phyloP scores from a whole-genome alignment of 1,140 invertebrate species.

The Chrysoperla carnea region DNA sequence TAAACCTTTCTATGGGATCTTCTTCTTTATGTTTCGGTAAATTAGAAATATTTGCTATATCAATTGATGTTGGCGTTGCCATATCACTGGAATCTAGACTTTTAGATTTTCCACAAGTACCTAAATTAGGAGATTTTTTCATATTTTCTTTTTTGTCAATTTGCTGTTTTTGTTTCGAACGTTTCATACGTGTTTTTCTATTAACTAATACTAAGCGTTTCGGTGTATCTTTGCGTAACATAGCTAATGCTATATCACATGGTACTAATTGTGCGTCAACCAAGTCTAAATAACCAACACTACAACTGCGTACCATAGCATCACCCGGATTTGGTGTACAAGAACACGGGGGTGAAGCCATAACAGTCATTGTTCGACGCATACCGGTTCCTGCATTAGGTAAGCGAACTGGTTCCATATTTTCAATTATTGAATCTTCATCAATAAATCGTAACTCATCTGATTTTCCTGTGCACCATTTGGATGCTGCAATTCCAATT shows the following conservation, averaged over 20 bases:
- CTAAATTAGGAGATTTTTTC: slow-evolving; percentile 34
- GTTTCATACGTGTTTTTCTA: slow-evolving; percentile 33
- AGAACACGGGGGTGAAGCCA: slow-evolving; percentile 43
- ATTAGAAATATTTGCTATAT: slow-evolving; percentile 4
- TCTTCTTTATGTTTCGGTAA: slow-evolving; percentile 17
- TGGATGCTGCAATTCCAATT: slow-evolving; percentile 8
- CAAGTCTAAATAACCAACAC: slow-evolving; percentile 65
- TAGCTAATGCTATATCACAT: slow-evolving; percentile 47
- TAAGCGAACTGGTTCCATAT: background rate
- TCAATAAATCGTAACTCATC: slow-evolving; percentile 48
- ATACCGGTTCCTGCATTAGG: background rate
- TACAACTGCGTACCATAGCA: slow-evolving; percentile 63
- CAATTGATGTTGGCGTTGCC: slow-evolving; percentile 26
- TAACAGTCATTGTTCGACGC: slow-evolving; percentile 29
- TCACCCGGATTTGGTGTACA: slow-evolving; percentile 25
- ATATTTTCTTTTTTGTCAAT: slow-evolving; percentile 12
- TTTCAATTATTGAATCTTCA: slow-evolving; percentile 33
- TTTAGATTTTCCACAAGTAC: slow-evolving; percentile 62
- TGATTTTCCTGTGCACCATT: slow-evolving; percentile 15
- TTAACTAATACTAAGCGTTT: slow-evolving; percentile 58
- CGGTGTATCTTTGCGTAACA: slow-evolving; percentile 50
- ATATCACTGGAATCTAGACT: slow-evolving; percentile 69
- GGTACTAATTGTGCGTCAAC: slow-evolving; percentile 54
- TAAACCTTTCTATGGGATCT: slow-evolving; percentile 14
- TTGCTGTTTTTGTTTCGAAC: slow-evolving; percentile 16